Evolutionary conservation across 2,113 vertebrate genomes (phyloP), one percentile per base, ranked within the genome.

Genomic region (Takifugu bimaculatus): DNA sequence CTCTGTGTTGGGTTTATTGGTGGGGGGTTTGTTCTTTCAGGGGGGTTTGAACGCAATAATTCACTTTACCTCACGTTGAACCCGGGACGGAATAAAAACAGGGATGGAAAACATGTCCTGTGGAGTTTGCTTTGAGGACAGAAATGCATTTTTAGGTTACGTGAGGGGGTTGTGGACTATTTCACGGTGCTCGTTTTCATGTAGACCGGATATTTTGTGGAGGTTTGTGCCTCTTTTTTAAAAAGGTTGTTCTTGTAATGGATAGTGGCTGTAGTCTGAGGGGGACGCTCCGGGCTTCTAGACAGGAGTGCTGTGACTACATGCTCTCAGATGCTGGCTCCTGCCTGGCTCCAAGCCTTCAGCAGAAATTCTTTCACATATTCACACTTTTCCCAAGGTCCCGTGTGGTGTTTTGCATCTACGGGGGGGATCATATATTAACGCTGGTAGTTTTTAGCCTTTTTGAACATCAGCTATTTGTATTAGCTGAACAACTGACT

Each of bases 261-360:
- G 50, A 71, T 61, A 74, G 64, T 52, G 74, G 64, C 50, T 74
- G 68, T 48, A 67, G 72, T 73, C 62, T 65, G 61, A 72, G 39
- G 60, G 70, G 60, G 70, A 68, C 61, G 70, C 75, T 73, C 70
- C 57, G 69, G 75, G 75, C 51, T 65, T 57, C 47, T 60, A 70
- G 58, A 61, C 60, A 61, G 54, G 28, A 66, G 47, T 28, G 63
- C 56, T 20, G 50, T 49, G 44, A 62, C 35, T 57, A 59, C 57
- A 35, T 54, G 63, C 70, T 61, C 63, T 72, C 50, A 65, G 70
- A 39, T 44, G 51, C 35, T 26, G 42, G 54, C 48, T 39, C 10
- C 58, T 56, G 58, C 62, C 26, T 57, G 1, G 35, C 35, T 11
- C 9, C 7, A 39, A 10, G 35, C 26, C 61, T 28, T 68, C 65